phyloP scores from a whole-genome alignment of 2,888 invertebrate genomes.

The Euspilapteryx auroguttella region DNA sequence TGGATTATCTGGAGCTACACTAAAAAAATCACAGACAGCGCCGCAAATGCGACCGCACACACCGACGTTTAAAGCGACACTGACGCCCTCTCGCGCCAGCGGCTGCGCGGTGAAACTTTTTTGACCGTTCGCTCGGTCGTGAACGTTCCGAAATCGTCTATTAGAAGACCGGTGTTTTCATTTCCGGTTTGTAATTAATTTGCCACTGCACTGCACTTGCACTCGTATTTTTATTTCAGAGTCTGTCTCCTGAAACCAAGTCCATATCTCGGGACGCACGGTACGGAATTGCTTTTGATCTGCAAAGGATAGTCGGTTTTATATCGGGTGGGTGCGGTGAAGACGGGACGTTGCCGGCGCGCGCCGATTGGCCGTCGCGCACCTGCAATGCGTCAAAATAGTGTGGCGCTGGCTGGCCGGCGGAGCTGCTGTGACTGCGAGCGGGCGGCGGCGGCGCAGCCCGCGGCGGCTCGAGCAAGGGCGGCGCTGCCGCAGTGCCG shows the following conservation, averaged over 20 bases:
- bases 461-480: constrained; percentile 12
- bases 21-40: constrained; percentile 61
- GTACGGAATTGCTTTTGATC: constrained; percentile 63
- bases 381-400: constrained; percentile 84
- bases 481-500: constrained; percentile 14
- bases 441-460: constrained; percentile 29
- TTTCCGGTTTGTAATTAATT: constrained; percentile 30
- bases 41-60: constrained; percentile 58
- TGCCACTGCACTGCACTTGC: constrained; percentile 20
- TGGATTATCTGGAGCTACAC: constrained; percentile 63
- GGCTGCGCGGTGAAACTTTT: constrained; percentile 49
- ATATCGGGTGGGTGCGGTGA: constrained; percentile 73
- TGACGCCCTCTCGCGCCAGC: constrained; percentile 62
- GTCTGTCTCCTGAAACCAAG: constrained; percentile 38
- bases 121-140: constrained; percentile 38
- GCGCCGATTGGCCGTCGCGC: constrained; percentile 77
- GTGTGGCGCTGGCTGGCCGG: background rate
- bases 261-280: constrained; percentile 57
- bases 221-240: constrained; percentile 27
- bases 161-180: constrained; percentile 46
- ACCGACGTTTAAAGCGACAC: constrained; percentile 61
- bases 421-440: constrained; percentile 11
- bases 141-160: constrained; percentile 49
- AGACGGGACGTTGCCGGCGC: constrained; percentile 72
- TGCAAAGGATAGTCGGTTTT: constrained; percentile 66